phyloP scores from a whole-genome alignment of 2,888 invertebrate species.

The Rapana venosa region DNA sequence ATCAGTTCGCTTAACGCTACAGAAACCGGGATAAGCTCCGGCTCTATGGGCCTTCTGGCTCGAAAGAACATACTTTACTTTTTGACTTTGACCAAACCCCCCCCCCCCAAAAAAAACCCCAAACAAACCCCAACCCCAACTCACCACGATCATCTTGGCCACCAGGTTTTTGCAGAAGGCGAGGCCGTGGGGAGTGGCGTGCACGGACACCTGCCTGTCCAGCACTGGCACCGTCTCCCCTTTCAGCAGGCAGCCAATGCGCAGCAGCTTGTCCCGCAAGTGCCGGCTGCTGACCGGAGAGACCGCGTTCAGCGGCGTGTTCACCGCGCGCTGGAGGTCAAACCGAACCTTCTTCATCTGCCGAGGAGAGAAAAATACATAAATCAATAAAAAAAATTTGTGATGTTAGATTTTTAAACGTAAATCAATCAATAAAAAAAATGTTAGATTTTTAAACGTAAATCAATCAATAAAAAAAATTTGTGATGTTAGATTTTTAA shows the following conservation, averaged over 20 bases:
- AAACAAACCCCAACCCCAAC: constrained; percentile 57
- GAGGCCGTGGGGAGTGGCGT: constrained; percentile 87
- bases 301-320: constrained; percentile 91
- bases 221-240: constrained; percentile 85
- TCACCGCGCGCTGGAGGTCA: constrained; percentile 88
- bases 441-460: too few species aligned
- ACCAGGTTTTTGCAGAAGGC: constrained; percentile 85
- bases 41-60: too few species aligned
- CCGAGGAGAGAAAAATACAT: constrained; percentile 37
- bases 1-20: too few species aligned
- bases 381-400: too few species aligned
- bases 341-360: constrained; percentile 87
- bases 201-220: constrained; percentile 82
- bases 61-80: too few species aligned
- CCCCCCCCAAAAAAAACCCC: too few species aligned
- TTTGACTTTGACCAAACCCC: too few species aligned
- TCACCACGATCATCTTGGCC: constrained; percentile 86
- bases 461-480: too few species aligned
- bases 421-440: too few species aligned
- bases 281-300: constrained; percentile 87
- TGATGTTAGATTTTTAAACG: too few species aligned
- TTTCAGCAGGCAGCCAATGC: constrained; percentile 85
- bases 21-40: too few species aligned
- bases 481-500: too few species aligned
- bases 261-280: constrained; percentile 87